Base-by-base conservation (phyloP, 35 echinoderm and acorn worm species). In the Ophioderma brevispina region DNA sequence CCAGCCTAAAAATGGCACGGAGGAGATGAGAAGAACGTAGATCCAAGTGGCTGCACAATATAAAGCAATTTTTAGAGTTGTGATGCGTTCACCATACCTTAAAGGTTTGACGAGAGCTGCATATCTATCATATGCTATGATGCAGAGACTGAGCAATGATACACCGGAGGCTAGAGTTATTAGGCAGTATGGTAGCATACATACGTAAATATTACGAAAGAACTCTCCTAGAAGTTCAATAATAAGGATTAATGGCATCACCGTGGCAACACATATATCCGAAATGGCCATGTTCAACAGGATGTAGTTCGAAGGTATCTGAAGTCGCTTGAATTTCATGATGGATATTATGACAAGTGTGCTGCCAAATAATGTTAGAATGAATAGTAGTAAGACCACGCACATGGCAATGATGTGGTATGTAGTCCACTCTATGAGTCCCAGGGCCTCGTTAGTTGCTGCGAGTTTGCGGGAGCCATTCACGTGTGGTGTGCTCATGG, bases 261-360 rank as follows among this genome's bases (percentile, higher is more conserved):
- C 32, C 11, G 90, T 77, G 0, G 87, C 94, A 3, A 94, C 90
- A n/a, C 77, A 75, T 33, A 95, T 87, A 38, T 99, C 97, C 32
- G 93, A 87, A 1, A 93, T 77, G 0, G 97, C 94, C 36, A 99
- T 84, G 63, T 99, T 99, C 31, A 93, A 32, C 34, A 99, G 55
- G 35, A 99, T 95, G 81, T 91, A 95, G 78, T 99, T 99, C 38
- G 97, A 87, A n/a, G 97, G 97, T 55, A 99, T 99, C 89, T 95
- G 97, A 37, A 99, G 81, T 32, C 97, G 55, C 38, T 99, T 99
- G 83, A 91, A 99, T 40, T 95, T 95, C 0, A 77, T 23, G 32
- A 99, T 81, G 13, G 87, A 82, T 31, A 95, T 35, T 0, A 99
- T 95, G 11, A 95, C 85, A 56, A 99, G 37, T 13, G 90, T 10